Conservation (phyloP, 1,140 invertebrate genomes). For the Oedothorax gibbosus region DNA sequence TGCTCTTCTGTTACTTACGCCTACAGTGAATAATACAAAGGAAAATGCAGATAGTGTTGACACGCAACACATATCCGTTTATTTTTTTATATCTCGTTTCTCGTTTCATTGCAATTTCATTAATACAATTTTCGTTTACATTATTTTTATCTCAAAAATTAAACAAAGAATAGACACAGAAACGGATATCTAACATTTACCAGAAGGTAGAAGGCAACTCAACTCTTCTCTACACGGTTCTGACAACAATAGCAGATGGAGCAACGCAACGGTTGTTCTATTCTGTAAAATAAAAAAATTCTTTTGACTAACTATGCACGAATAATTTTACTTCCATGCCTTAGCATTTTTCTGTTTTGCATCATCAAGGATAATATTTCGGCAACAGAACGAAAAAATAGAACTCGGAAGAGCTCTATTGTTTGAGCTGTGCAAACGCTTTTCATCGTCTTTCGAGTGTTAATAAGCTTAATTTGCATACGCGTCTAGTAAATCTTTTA, state of each 20-base stretch:
- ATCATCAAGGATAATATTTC: background rate
- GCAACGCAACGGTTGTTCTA: background rate
- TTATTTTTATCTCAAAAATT: background rate
- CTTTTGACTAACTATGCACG: conserved; percentile 7
- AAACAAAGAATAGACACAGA: background rate
- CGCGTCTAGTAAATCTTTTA: no score
- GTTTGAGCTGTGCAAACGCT: conserved; percentile 6
- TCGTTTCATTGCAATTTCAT: conserved; percentile 5
- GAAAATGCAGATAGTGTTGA: background rate
- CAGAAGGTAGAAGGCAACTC: background rate
- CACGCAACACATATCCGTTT: background rate
- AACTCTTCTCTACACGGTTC: background rate
- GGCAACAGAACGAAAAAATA: background rate
- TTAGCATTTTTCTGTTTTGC: background rate
- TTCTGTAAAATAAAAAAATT: background rate
- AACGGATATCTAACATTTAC: conserved; percentile 16
- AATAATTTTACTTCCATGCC: background rate
- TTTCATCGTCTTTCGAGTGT: conserved; percentile 1
- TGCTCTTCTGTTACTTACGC: no score
- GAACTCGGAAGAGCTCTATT: conserved; percentile 2
- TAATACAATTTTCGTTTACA: background rate
- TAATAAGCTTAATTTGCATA: background rate
- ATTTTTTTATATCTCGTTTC: background rate
- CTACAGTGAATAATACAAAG: no score
- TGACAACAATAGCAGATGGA: conserved; percentile 3